phyloP scores from a whole-genome alignment of 1,140 invertebrate species.

The Penaeus vannamei region DNA sequence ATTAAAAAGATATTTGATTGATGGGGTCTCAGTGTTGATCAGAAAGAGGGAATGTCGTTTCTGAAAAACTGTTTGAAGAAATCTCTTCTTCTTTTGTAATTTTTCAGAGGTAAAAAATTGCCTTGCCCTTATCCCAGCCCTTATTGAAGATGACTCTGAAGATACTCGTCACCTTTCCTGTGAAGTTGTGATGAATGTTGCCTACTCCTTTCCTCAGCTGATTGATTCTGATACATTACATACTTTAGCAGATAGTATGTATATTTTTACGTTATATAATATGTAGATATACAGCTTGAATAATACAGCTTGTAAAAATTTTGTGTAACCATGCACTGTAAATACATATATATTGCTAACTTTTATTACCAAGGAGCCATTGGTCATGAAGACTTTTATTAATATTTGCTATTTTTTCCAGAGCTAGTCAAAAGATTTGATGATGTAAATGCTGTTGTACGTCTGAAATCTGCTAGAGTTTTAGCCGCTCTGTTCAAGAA shows the following conservation, averaged over 20 bases:
- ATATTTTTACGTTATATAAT: not conserved
- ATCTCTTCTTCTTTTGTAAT: not conserved
- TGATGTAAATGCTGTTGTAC: slow-evolving; percentile 20
- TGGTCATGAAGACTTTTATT: not conserved
- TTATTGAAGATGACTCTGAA: slow-evolving; percentile 52
- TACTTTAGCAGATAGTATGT: slow-evolving; percentile 46
- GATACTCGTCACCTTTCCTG: slow-evolving; percentile 41
- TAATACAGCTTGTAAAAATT: not conserved
- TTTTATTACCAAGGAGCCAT: not conserved
- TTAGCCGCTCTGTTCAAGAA: slow-evolving; percentile 26
- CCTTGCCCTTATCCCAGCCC: slow-evolving; percentile 29
- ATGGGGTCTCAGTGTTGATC: too few species aligned
- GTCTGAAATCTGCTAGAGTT: slow-evolving; percentile 47
- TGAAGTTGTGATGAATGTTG: not conserved
- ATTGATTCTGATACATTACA: slow-evolving; percentile 43
- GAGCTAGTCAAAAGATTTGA: slow-evolving; percentile 50
- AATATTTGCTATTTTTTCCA: slow-evolving; percentile 18
- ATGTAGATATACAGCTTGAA: not conserved
- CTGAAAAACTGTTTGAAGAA: not conserved
- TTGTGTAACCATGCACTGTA: not conserved
- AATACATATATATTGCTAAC: not conserved
- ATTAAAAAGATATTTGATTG: not conserved
- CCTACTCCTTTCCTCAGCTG: not conserved
- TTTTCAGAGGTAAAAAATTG: slow-evolving; percentile 47
- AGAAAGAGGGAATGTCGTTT: not conserved